Percentiles rank a stretch among this genome's conserved stretches.
Evolutionary conservation across 37 sponge, comb jelly and placozoan species (phyloP).

Genomic region (Halisarca cf. caerulea): DNA sequence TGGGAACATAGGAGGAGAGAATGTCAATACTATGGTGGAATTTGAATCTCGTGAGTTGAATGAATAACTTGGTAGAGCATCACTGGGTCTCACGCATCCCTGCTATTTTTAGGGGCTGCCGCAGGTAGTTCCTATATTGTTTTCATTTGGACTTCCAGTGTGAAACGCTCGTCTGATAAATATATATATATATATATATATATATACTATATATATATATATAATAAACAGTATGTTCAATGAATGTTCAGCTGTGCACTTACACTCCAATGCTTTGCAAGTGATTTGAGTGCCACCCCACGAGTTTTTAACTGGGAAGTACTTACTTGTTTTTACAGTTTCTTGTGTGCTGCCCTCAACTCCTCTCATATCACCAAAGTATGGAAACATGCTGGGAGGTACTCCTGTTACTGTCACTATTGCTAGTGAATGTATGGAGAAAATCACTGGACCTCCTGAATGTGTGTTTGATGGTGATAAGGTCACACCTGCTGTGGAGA

Average conservation of each 20-base stretch:
- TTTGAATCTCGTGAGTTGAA: background rate
- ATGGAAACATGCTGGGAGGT: conserved; percentile 65
- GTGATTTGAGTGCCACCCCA: too few species aligned
- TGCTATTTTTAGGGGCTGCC: too few species aligned
- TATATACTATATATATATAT: too few species aligned
- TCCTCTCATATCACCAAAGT: conserved; percentile 23
- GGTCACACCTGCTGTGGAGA: background rate
- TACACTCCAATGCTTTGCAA: background rate
- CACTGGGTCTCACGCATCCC: background rate
- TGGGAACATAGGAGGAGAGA: too few species aligned
- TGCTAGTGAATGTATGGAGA: background rate
- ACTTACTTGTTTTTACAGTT: too few species aligned
- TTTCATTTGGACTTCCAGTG: too few species aligned
- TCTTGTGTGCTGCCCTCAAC: background rate
- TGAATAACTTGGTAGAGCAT: background rate
- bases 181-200: too few species aligned
- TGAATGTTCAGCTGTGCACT: background rate
- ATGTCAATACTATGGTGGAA: too few species aligned
- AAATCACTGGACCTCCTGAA: background rate
- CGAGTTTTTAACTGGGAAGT: too few species aligned
- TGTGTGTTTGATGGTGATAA: background rate
- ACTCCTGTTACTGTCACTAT: conserved; percentile 16
- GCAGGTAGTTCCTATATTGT: too few species aligned
- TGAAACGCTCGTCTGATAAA: too few species aligned
- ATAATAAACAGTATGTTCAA: too few species aligned